Evolutionary conservation across 2,888 invertebrate genomes (phyloP).

Genomic region (Hirtodrosophila confusa): DNA sequence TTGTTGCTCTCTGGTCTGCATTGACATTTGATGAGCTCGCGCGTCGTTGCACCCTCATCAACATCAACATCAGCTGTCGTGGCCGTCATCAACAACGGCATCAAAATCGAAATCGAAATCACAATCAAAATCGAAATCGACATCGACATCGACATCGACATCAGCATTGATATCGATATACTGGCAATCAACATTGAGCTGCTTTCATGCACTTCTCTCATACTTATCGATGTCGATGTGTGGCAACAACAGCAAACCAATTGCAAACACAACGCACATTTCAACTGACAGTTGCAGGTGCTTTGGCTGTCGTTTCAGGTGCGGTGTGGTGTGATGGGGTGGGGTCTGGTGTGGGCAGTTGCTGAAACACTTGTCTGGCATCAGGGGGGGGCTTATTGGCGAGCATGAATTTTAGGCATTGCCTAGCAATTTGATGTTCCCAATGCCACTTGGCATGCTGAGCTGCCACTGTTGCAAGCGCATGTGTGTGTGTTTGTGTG

Average conservation of each 20-base stretch:
- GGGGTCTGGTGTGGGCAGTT: background rate
- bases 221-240: constrained; percentile 30
- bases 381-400: background rate
- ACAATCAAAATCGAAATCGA: constrained; percentile 9
- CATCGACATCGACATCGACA: constrained; percentile 22
- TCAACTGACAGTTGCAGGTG: constrained; percentile 34
- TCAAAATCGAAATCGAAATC: constrained; percentile 14
- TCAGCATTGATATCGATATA: constrained; percentile 44
- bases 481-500: background rate
- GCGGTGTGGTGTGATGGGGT: background rate
- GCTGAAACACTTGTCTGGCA: too few relatives aligned
- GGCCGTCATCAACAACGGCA: background rate
- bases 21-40: constrained; percentile 28
- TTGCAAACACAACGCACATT: constrained; percentile 1
- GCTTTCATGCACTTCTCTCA: constrained; percentile 36
- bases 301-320: constrained; percentile 16
- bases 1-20: constrained; percentile 8
- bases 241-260: constrained; percentile 15
- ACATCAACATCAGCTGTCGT: background rate
- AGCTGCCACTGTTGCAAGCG: constrained; percentile 32
- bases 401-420: constrained; percentile 27
- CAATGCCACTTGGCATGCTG: constrained; percentile 26
- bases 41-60: constrained; percentile 1
- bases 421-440: constrained; percentile 47
- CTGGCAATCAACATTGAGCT: constrained; percentile 28